Base-by-base conservation (phyloP, 2,888 invertebrate genomes). In the Spilosoma lubricipeda region DNA sequence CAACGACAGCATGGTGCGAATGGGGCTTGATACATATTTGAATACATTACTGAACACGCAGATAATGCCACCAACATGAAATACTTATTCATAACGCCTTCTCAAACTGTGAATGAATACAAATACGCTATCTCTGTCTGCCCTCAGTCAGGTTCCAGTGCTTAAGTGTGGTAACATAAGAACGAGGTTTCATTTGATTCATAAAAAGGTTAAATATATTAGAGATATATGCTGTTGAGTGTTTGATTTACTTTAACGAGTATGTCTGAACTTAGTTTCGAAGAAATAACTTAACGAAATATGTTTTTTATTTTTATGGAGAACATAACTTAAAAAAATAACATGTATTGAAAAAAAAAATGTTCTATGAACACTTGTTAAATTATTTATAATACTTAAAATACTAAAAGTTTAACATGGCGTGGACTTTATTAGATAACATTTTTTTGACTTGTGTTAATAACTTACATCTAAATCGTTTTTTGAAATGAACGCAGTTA, bases 1-100 rank as follows among this genome's bases (percentile, higher is more conserved):
- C 93, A 93, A 91, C 91, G 92, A 87, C 92, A 93, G 92, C 93
- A 92, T 89, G 92, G 91, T 92, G 94, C 92, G 94, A 92, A 93
- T 93, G 93, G 92, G 90, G 92, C 93, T 92, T 94, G 93, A 95
- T 95, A 95, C 94, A 94, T 95, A 95, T 95, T 95, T 95, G 95
- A 95, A 95, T 95, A 95, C 90, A 95, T 95, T 95, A 95, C 94
- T 83, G 92, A 93, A 92, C 93, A 93, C 92, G 93, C 91, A 93
- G 92, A 94, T 94, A 94, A 94, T 93, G 91, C 93, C 89, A 88
- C 89, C 90, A 89, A 92, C 92, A 93, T 89, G 90, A 88, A 89
- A 92, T 93, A 93, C 93, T 93, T 93, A 94, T 94, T 95, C 95
- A 95, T 94, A 93, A 92, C 93, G 90, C 88, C 90, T 90, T 87